Percentiles rank a stretch among this genome's conserved stretches.
phyloP scores from a whole-genome alignment of 2,797 vertebrate species.

The Hydrophis major region DNA sequence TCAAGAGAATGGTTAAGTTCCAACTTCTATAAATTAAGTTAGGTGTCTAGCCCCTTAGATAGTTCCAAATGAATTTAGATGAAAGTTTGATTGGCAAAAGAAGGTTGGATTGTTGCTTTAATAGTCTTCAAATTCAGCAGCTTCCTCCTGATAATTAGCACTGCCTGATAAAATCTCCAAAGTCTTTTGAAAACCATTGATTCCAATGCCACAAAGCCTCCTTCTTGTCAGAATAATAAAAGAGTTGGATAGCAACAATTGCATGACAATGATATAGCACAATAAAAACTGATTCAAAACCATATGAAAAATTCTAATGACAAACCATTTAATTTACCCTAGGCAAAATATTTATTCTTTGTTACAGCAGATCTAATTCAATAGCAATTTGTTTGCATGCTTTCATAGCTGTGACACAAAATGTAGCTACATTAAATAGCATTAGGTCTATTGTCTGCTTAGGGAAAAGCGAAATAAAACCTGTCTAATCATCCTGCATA shows the following conservation, averaged over 20 bases:
- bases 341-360: not conserved
- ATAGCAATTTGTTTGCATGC: not conserved
- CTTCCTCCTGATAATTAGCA: not conserved
- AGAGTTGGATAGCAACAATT: not conserved
- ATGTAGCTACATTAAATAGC: not conserved
- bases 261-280: not conserved
- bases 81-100: not conserved
- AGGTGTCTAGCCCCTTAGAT: not conserved
- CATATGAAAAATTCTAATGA: not conserved
- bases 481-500: not conserved
- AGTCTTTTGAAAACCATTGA: not conserved
- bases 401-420: not conserved
- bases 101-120: not conserved
- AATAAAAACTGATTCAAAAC: not conserved
- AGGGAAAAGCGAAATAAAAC: not conserved
- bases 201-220: not conserved
- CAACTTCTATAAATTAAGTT: not conserved
- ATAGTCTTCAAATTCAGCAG: not conserved
- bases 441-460: not conserved
- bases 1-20: not conserved
- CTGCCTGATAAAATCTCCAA: not conserved
- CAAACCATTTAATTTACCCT: not conserved
- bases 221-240: not conserved
- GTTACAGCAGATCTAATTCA: not conserved
- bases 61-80: not conserved